A percentile compares a stretch with the other conserved stretches of the same genome.
Evolutionary conservation across 2,888 invertebrate species (phyloP).

Genomic region (Epinotia demarniana): DNA sequence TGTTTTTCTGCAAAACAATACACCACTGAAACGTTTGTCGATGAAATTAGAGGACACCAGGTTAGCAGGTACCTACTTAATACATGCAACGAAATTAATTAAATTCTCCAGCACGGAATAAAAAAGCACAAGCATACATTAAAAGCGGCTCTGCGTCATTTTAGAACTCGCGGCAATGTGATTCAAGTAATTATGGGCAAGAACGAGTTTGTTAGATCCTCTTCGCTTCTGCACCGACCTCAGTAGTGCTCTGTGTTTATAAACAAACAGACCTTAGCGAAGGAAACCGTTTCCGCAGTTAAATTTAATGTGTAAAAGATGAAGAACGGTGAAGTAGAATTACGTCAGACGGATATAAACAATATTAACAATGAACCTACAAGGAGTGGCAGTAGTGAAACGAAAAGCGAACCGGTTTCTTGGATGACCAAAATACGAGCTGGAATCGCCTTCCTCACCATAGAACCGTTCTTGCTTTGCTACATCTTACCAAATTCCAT

Average conservation of each 20-base stretch:
- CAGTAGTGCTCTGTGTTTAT: constrained; percentile 57
- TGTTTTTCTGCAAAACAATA: too few relatives aligned
- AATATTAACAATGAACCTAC: constrained; percentile 46
- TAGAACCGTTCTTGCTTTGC: constrained; percentile 87
- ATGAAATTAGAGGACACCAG: too few relatives aligned
- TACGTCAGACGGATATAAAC: constrained; percentile 9
- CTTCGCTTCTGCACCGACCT: constrained; percentile 48
- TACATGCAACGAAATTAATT: not conserved
- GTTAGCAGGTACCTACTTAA: not conserved
- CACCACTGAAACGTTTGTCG: too few relatives aligned
- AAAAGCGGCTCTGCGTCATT: constrained; percentile 45
- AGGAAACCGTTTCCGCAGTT: not conserved
- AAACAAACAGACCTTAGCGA: constrained; percentile 54
- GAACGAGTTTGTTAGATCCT: constrained; percentile 54
- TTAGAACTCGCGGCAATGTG: not conserved
- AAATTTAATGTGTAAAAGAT: constrained; percentile 23
- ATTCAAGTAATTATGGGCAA: constrained; percentile 46
- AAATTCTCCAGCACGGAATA: not conserved
- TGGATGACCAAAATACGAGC: constrained; percentile 51
- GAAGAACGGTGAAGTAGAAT: constrained; percentile 31
- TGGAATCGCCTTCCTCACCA: constrained; percentile 78
- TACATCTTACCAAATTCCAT: constrained; percentile 86
- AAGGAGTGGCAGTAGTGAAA: constrained; percentile 42
- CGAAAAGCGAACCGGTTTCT: constrained; percentile 47
- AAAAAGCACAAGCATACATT: constrained; percentile 48